A percentile compares a stretch with the other conserved stretches of the same genome.
These are phyloP conservation scores for Morinoia aosen DNA, from an alignment of 2,888 invertebrate species.

Conservation along the genomic window DNA sequence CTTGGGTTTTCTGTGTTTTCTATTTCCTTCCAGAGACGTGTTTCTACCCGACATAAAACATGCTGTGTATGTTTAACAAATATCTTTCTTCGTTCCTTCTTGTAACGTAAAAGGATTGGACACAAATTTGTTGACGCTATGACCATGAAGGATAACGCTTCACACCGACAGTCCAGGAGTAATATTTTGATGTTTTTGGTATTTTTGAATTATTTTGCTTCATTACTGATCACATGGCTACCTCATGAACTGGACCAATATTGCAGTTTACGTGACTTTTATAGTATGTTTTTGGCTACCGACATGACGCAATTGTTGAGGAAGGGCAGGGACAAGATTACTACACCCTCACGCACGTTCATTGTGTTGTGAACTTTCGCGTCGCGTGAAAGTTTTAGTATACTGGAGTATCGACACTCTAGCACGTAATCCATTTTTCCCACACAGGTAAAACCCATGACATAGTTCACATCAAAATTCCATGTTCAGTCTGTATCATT, in stretches of 20 bases:
- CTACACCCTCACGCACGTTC: background rate
- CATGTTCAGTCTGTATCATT: background rate
- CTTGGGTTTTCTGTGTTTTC: background rate
- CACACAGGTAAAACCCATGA: background rate
- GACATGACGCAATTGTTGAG: background rate
- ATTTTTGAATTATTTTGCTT: background rate
- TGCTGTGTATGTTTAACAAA: background rate
- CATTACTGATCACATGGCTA: background rate
- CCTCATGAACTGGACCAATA: background rate
- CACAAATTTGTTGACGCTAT: background rate
- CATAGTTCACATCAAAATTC: background rate
- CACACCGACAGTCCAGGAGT: background rate
- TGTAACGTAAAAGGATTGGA: background rate
- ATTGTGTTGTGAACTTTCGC: background rate
- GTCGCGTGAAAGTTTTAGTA: background rate
- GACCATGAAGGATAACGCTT: background rate
- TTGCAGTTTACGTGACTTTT: background rate
- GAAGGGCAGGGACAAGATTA: background rate
- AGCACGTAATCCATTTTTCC: background rate
- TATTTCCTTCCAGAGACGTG: background rate
- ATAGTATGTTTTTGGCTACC: background rate
- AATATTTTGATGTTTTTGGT: background rate
- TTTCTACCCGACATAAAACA: background rate
- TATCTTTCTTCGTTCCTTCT: background rate
- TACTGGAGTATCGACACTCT: background rate